These are phyloP conservation scores for Dicentrarchus labrax DNA, from an alignment of 2,113 vertebrate genomes.

Conservation along the genomic window DNA sequence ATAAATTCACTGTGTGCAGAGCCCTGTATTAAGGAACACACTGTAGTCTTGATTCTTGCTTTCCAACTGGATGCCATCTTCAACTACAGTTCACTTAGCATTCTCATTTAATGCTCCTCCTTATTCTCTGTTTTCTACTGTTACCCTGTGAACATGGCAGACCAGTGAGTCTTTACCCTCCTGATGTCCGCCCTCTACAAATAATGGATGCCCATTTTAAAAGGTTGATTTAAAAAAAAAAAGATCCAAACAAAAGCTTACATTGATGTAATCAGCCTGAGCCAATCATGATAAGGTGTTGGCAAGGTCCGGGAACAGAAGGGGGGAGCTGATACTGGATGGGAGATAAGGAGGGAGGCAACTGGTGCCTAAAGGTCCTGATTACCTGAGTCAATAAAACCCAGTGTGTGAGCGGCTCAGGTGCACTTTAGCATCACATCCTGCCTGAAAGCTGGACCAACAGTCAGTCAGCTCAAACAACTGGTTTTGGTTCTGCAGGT, in stretches of 20 bases:
- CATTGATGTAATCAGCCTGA: constrained; percentile 19
- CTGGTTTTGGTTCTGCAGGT: background rate
- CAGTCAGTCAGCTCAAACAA: background rate
- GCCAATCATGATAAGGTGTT: constrained; percentile 34
- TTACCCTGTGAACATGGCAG: background rate
- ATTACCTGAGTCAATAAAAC: constrained; percentile 69
- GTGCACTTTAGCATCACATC: constrained; percentile 5
- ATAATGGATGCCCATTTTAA: background rate
- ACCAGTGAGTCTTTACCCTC: background rate
- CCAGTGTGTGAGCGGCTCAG: background rate
- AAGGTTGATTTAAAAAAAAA: background rate
- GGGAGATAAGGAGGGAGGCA: constrained; percentile 54
- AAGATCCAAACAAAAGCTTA: constrained; percentile 2
- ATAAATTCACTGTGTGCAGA: background rate
- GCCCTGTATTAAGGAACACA: background rate
- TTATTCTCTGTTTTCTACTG: background rate
- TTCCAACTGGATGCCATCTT: background rate
- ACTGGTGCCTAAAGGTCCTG: constrained; percentile 28
- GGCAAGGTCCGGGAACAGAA: constrained; percentile 14
- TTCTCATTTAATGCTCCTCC: background rate
- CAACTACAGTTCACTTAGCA: background rate
- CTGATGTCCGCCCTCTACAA: constrained; percentile 27
- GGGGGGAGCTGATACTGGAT: constrained; percentile 18
- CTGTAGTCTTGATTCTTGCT: background rate
- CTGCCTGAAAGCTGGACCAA: background rate